A percentile compares a stretch with the other conserved stretches of the same genome.
phyloP scores from a whole-genome alignment of 2,113 vertebrate species.

The Butorides virescens region DNA sequence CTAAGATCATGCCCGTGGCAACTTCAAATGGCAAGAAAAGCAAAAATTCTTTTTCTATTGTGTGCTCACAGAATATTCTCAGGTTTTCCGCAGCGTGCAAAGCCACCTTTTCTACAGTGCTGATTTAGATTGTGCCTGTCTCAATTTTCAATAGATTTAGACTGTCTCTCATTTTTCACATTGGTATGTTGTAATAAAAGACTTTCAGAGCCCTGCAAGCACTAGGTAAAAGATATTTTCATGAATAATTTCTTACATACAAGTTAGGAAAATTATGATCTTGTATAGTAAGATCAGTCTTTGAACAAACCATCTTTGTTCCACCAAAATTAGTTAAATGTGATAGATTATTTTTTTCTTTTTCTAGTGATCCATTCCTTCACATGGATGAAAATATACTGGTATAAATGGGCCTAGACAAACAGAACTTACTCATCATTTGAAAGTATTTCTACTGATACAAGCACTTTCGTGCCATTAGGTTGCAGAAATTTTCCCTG shows the following conservation, averaged over 20 bases:
- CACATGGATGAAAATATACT: background rate
- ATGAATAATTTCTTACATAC: background rate
- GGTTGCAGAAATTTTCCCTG: background rate
- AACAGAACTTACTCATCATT: background rate
- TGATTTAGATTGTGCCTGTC: background rate
- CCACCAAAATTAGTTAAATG: background rate
- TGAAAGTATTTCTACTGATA: background rate
- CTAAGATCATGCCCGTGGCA: background rate
- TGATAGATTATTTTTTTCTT: background rate
- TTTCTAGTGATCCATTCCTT: background rate
- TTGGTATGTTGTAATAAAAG: background rate
- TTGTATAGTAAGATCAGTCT: background rate
- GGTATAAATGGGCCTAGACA: background rate
- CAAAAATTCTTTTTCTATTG: background rate
- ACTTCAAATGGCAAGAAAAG: background rate
- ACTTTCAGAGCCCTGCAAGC: background rate
- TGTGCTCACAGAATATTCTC: background rate
- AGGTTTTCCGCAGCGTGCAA: background rate
- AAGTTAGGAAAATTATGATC: background rate
- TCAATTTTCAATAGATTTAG: background rate
- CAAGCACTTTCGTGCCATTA: background rate
- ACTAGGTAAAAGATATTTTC: background rate
- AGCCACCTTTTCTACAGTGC: background rate
- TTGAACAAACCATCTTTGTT: background rate
- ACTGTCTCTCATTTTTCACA: background rate